Evolutionary conservation across 2,797 vertebrate species (phyloP).

Genomic region (Danio aesculapii): DNA sequence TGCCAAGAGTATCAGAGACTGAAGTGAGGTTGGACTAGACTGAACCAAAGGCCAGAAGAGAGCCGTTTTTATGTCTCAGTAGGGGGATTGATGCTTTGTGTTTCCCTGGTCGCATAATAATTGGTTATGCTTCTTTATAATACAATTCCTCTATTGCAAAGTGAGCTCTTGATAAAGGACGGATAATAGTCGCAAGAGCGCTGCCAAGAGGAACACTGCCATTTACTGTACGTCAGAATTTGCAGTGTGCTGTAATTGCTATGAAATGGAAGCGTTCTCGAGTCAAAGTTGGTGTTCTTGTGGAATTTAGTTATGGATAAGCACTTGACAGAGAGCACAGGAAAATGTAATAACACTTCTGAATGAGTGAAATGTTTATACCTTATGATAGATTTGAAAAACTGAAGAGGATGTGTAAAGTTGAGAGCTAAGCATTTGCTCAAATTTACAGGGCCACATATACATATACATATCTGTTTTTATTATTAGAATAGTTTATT

Average conservation of each 20-base stretch:
- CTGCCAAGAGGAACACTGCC: slow-evolving; percentile 13
- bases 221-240: slow-evolving; percentile 12
- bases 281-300: neutral
- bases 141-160: slow-evolving; percentile 9
- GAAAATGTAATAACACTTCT: slow-evolving; percentile 15
- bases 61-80: slow-evolving; percentile 27
- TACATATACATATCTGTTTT: too few species aligned
- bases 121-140: neutral
- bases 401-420: neutral
- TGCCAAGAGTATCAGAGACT: slow-evolving; percentile 39
- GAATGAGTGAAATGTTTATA: neutral
- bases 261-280: neutral
- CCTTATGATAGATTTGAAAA: neutral
- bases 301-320: slow-evolving; percentile 14
- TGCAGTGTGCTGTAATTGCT: slow-evolving; percentile 14
- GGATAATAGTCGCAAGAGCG: neutral
- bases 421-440: neutral
- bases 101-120: slow-evolving; percentile 5
- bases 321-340: neutral
- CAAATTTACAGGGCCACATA: neutral
- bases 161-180: neutral
- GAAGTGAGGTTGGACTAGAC: slow-evolving; percentile 9
- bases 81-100: slow-evolving; percentile 8
- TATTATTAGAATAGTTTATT: too few species aligned
- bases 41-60: slow-evolving; percentile 33